A percentile compares a stretch with the other conserved stretches of the same genome.
phyloP scores from a whole-genome alignment of 30 jellyfish, hydroid and myxozoan genomes.

The Cassiopea xamachana region DNA sequence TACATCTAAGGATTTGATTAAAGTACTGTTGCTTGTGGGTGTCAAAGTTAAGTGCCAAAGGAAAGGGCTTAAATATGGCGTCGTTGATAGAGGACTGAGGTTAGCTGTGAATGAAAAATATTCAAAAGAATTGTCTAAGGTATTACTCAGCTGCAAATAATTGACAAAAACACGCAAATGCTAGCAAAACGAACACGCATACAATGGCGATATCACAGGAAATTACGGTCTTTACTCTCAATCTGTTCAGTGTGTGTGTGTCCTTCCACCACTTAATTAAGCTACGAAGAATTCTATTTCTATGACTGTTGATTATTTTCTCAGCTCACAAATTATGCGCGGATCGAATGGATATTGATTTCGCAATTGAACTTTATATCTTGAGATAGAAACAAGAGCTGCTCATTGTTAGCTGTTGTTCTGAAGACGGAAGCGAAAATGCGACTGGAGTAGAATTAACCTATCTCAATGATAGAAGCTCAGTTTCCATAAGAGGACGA shows the following conservation, averaged over 20 bases:
- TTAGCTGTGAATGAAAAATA: not conserved
- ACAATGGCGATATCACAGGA: constrained; percentile 50
- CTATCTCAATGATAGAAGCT: not conserved
- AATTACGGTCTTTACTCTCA: constrained; percentile 52
- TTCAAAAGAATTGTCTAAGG: constrained; percentile 6
- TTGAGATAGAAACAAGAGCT: not conserved
- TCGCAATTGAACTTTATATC: not conserved
- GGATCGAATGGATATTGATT: not conserved
- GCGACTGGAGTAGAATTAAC: not conserved
- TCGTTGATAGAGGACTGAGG: constrained; percentile 45
- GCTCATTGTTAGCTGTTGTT: constrained; percentile 1
- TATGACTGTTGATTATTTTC: constrained; percentile 51
- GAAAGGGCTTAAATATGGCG: constrained; percentile 50
- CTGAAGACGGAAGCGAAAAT: not conserved
- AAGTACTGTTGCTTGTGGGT: constrained; percentile 43
- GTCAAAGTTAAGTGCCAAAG: constrained; percentile 65
- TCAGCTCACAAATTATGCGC: not conserved
- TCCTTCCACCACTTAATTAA: constrained; percentile 44
- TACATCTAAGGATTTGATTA: constrained; percentile 3
- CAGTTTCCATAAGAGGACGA: not conserved
- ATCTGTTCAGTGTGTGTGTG: constrained; percentile 66
- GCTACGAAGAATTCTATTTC: constrained; percentile 13
- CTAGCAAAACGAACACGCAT: constrained; percentile 30
- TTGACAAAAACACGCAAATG: constrained; percentile 11
- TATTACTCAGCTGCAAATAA: not conserved